These are phyloP conservation scores for Drosophila tropicalis DNA, from an alignment of 1,140 invertebrate species.

Conservation along the genomic window DNA sequence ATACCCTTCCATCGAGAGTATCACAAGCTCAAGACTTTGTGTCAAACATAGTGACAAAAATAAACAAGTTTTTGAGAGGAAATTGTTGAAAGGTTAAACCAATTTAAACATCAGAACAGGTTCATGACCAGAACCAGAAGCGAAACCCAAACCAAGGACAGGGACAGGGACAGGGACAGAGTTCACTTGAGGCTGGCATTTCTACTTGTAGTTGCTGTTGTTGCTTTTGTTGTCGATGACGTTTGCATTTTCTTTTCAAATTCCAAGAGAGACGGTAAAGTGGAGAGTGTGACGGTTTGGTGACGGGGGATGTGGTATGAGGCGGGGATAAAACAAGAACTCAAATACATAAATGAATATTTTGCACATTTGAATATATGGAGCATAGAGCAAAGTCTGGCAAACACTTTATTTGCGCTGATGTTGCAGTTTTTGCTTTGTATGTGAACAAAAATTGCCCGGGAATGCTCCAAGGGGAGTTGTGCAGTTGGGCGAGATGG, in stretches of 20 bases:
- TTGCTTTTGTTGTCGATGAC: slow-evolving; percentile 60
- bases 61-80: slow-evolving; percentile 5
- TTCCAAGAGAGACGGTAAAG: slow-evolving; percentile 1
- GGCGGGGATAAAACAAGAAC: slow-evolving; percentile 8
- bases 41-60: slow-evolving; percentile 5
- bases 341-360: slow-evolving; percentile 68
- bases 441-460: slow-evolving; percentile 7
- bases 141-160: not conserved
- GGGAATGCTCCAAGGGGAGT: not conserved
- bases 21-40: slow-evolving; percentile 23
- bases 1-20: not conserved
- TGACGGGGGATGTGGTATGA: not conserved
- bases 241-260: slow-evolving; percentile 69
- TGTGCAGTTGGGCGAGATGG: not conserved
- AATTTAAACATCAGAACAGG: slow-evolving; percentile 48
- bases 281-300: not conserved
- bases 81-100: slow-evolving; percentile 64
- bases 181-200: slow-evolving; percentile 39
- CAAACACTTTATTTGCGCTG: slow-evolving; percentile 74
- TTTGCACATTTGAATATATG: slow-evolving; percentile 71
- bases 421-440: slow-evolving; percentile 69
- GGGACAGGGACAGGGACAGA: slow-evolving; percentile 12
- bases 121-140: slow-evolving; percentile 21
- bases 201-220: slow-evolving; percentile 34
- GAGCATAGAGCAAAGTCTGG: slow-evolving; percentile 38